Conservation (phyloP, 2,113 vertebrate species). For the Catharus bicknelli region DNA sequence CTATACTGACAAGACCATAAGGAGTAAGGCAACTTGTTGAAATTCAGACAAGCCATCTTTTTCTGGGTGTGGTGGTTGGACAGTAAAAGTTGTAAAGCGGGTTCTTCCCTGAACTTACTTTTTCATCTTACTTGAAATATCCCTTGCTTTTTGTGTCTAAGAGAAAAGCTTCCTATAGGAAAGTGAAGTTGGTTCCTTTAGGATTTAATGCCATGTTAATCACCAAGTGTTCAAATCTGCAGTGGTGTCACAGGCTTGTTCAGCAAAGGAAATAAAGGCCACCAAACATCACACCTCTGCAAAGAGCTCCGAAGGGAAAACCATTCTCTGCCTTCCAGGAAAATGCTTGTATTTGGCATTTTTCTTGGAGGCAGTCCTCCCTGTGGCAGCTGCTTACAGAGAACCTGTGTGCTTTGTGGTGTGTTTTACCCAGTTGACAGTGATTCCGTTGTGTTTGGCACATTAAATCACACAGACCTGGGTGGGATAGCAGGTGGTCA, state of each 20-base stretch:
- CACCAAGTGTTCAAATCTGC: not conserved
- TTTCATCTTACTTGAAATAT: not conserved
- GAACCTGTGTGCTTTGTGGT: not conserved
- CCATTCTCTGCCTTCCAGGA: not conserved
- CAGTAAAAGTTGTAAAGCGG: not conserved
- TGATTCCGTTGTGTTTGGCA: fast-evolving
- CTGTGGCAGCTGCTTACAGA: not conserved
- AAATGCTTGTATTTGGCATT: not conserved
- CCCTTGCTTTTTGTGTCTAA: not conserved
- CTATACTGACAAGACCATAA: not conserved
- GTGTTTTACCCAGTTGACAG: not conserved
- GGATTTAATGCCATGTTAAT: not conserved
- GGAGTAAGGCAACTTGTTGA: not conserved
- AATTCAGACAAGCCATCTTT: not conserved
- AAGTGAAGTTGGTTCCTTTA: not conserved
- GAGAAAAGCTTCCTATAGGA: not conserved
- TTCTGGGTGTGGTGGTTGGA: not conserved
- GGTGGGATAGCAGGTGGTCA: not conserved
- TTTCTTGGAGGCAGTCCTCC: not conserved
- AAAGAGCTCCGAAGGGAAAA: not conserved
- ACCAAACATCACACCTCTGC: not conserved
- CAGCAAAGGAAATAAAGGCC: not conserved
- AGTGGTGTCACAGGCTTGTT: not conserved
- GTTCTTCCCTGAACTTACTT: not conserved
- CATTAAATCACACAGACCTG: not conserved